phyloP scores from a whole-genome alignment of 92 coral and sea anemone genomes.

The Umimayanthus chanpuru region DNA sequence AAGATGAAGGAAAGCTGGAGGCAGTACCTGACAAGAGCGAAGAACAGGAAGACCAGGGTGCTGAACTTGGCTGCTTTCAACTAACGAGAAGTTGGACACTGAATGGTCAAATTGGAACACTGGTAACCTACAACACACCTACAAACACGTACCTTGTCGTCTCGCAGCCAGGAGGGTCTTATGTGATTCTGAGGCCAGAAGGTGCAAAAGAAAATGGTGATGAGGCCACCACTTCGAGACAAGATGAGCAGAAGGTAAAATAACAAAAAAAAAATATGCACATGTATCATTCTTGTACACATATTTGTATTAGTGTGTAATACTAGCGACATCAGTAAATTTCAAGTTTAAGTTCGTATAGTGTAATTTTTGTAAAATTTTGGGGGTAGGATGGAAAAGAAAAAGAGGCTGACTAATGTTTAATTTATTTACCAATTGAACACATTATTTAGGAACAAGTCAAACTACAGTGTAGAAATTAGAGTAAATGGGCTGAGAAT shows the following conservation, averaged over 20 bases:
- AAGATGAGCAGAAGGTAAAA: slow-evolving; percentile 10
- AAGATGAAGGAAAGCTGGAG: neutral
- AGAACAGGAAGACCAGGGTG: neutral
- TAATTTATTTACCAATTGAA: too few species aligned
- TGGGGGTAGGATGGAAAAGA: too few species aligned
- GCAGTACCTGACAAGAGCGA: neutral
- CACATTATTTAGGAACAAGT: too few species aligned
- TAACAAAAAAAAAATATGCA: too few species aligned
- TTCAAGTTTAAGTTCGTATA: too few species aligned
- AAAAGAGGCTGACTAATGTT: too few species aligned
- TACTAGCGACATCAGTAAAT: too few species aligned
- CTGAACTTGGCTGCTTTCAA: slow-evolving; percentile 52
- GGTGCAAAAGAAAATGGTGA: slow-evolving; percentile 46
- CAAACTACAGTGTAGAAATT: too few species aligned
- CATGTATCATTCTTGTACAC: too few species aligned
- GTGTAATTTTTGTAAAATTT: too few species aligned
- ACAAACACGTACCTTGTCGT: slow-evolving; percentile 75
- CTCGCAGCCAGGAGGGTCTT: slow-evolving; percentile 94
- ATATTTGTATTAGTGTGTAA: too few species aligned
- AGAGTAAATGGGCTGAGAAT: too few species aligned
- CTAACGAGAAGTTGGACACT: slow-evolving; percentile 69
- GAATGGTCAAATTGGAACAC: slow-evolving; percentile 80
- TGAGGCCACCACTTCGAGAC: neutral
- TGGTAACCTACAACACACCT: slow-evolving; percentile 68
- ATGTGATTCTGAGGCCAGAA: slow-evolving; percentile 70